Conservation (phyloP, 2,113 vertebrate species). For the Xiphophorus hellerii region DNA sequence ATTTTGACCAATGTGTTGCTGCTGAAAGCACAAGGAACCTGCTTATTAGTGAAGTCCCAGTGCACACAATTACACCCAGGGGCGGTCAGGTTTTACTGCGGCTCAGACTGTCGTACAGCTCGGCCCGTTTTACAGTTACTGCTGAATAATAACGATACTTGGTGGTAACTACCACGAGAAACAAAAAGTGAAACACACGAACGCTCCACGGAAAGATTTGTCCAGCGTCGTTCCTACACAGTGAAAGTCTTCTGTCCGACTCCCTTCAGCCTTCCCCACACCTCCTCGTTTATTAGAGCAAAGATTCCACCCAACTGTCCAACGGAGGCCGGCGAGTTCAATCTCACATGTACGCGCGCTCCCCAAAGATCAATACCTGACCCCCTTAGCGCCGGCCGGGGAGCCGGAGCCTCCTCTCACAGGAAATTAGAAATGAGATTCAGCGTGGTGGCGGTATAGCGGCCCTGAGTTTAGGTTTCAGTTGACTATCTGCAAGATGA, state of each 20-base stretch:
- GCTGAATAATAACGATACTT: constrained; percentile 21
- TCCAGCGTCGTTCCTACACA: not conserved
- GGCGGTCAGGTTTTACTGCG: not conserved
- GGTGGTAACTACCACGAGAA: not conserved
- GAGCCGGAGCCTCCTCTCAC: not conserved
- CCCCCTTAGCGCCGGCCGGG: not conserved
- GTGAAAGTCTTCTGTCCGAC: not conserved
- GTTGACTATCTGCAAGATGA: constrained; percentile 17
- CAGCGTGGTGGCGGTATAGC: not conserved
- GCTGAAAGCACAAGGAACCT: not conserved
- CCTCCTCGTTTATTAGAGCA: not conserved
- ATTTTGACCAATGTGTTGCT: not conserved
- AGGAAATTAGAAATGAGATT: constrained; percentile 50
- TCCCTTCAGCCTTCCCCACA: not conserved
- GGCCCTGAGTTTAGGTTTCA: constrained; percentile 16
- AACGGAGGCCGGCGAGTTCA: constrained; percentile 9
- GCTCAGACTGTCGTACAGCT: not conserved
- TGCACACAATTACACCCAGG: constrained; percentile 28
- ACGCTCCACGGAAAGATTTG: not conserved
- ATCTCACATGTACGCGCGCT: not conserved
- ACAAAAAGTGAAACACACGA: not conserved
- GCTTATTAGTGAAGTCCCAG: constrained; percentile 13
- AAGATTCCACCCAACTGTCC: not conserved
- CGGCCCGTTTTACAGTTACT: constrained; percentile 9
- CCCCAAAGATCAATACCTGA: constrained; percentile 42